Evolutionary conservation across 1,140 invertebrate genomes (phyloP).

Genomic region (Meloidogyne floridensis): DNA sequence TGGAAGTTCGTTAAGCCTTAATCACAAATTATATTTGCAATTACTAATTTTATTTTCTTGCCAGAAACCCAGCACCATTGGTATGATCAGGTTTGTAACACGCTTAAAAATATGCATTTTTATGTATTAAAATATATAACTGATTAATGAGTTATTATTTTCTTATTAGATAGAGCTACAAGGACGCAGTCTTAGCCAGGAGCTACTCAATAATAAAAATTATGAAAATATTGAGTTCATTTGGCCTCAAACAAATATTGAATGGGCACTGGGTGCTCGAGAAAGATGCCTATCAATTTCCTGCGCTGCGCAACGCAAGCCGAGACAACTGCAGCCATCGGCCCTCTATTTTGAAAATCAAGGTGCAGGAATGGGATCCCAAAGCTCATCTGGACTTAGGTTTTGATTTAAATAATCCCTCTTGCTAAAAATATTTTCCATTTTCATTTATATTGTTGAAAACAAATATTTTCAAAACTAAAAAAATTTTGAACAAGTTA

Average conservation of each 20-base stretch:
- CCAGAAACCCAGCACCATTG: constrained; percentile 64
- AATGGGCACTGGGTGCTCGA: constrained; percentile 56
- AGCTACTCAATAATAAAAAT: constrained; percentile 60
- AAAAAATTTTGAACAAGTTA: no score
- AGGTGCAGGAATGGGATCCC: constrained; percentile 38
- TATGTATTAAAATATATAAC: no score
- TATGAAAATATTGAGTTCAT: constrained; percentile 63
- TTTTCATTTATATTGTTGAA: not conserved
- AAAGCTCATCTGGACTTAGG: constrained; percentile 1
- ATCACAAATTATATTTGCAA: not conserved
- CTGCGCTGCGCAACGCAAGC: constrained; percentile 34
- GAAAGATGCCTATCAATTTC: constrained; percentile 33
- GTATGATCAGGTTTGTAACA: constrained; percentile 56
- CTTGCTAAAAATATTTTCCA: not conserved
- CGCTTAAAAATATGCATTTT: not conserved
- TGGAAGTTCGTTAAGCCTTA: constrained; percentile 48
- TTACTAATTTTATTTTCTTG: constrained; percentile 21
- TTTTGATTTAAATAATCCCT: constrained; percentile 1
- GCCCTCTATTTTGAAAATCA: constrained; percentile 63
- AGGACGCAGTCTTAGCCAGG: constrained; percentile 47
- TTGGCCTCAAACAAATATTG: constrained; percentile 61
- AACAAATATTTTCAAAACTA: not conserved
- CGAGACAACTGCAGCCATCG: constrained; percentile 59
- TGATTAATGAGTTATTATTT: not conserved
- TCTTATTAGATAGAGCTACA: constrained; percentile 45